Base-by-base conservation (phyloP, 2,797 vertebrate genomes). In the Pseudopleuronectes americanus region DNA sequence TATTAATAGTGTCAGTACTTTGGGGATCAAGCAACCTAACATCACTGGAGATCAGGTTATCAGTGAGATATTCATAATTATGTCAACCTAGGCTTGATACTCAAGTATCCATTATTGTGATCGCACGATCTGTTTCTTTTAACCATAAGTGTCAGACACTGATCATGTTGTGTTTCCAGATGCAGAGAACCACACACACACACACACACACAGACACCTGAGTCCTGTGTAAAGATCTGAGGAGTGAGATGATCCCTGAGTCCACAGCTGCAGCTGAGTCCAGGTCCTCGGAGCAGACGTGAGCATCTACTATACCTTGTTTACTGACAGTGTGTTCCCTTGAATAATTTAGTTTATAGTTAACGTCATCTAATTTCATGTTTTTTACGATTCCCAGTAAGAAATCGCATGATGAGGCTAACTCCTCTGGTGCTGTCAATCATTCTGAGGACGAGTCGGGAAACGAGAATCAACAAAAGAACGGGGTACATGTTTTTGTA, bases 181-280 rank as follows among this genome's bases (percentile, higher is more conserved):
- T 85, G 77, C 68, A 71, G 69, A 81, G 9, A 67, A 31, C 63
- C 75, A 68, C 70, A 64, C 16, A 41, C 38, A 41, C 13, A 41
- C 38, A 41, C 38, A 41, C 38, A 41, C 38, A 41, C 13, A 41
- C 38, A 41, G 13, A 41, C 38, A 64, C 19, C 23, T 84, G 81
- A 86, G 58, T 6, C 17, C 58, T n/a, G 64, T 55, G 81, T 77
- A 56, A 94, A 95, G 86, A 85, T 74, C 81, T 88, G 81, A 93
- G 85, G 60, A 84, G 71, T 8, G 93, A 93, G 63, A 97, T 96
- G 96, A 96, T 96, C 88, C 91, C 94, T 12, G 96, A 96, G 79
- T 91, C 95, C 68, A 88, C 90, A 77, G 86, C 88, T 47, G 6
- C 84, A 79, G 75, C 81, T 41, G 56, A 84, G 56, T 12, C 89